phyloP scores from a whole-genome alignment of 2,113 vertebrate species.

The Cryptomyrus ogoouensis region DNA sequence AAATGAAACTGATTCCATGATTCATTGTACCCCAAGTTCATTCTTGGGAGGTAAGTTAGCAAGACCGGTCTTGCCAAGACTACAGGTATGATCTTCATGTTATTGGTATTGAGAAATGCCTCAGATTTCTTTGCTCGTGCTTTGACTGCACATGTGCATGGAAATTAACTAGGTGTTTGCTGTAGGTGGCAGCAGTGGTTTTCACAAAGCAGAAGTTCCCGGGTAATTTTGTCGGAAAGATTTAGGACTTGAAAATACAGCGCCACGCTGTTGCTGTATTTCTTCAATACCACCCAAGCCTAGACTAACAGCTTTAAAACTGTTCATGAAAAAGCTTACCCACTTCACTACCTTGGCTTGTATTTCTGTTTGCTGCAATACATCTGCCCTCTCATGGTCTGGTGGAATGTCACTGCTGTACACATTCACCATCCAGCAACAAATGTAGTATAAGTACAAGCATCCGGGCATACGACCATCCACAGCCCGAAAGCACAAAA shows the following conservation, averaged over 20 bases:
- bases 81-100: too few species aligned
- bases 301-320: neutral
- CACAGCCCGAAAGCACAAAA: neutral
- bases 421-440: neutral
- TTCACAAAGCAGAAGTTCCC: too few species aligned
- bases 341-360: neutral
- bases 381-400: too few species aligned
- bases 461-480: neutral
- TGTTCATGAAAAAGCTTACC: neutral
- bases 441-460: neutral
- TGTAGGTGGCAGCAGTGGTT: too few species aligned
- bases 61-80: too few species aligned
- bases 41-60: too few species aligned
- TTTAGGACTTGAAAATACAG: neutral
- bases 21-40: too few species aligned
- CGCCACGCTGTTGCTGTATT: neutral
- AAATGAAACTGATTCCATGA: too few species aligned
- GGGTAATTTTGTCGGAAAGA: neutral
- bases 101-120: too few species aligned
- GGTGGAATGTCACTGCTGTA: neutral
- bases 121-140: neutral
- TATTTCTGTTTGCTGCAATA: too few species aligned
- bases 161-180: neutral
- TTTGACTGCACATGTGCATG: neutral
- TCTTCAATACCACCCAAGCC: neutral